Evolutionary conservation across 1,140 invertebrate genomes (phyloP).

Genomic region (Nilaparvata lugens): DNA sequence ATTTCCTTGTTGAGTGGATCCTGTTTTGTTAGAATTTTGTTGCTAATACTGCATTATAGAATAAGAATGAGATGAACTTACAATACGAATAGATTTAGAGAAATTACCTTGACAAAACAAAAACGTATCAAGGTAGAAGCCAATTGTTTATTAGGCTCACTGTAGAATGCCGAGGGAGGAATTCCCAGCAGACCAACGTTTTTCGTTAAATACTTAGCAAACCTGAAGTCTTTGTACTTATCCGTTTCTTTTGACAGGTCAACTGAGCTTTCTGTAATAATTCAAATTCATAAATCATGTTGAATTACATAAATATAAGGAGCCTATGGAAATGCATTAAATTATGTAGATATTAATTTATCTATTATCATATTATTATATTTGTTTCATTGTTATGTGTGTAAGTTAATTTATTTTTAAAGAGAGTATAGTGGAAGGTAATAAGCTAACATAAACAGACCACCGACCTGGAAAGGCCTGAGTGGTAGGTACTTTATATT

Average conservation of each 20-base stretch:
- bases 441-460: too few relatives aligned
- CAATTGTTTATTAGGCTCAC: slow-evolving; percentile 65
- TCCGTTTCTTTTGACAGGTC: slow-evolving; percentile 54
- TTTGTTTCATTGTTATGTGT: too few relatives aligned
- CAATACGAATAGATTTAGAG: not conserved
- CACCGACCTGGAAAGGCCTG: too few relatives aligned
- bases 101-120: slow-evolving; percentile 84
- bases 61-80: slow-evolving; percentile 2
- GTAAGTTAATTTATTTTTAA: too few relatives aligned
- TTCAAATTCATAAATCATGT: not conserved
- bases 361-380: too few relatives aligned
- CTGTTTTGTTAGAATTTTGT: slow-evolving; percentile 11
- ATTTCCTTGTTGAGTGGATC: slow-evolving; percentile 1
- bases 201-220: slow-evolving; percentile 92
- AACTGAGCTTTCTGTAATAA: slow-evolving; percentile 7
- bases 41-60: slow-evolving; percentile 6
- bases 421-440: too few relatives aligned
- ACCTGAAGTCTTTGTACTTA: slow-evolving; percentile 74
- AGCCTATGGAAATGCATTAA: too few relatives aligned
- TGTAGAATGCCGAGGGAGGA: slow-evolving; percentile 91
- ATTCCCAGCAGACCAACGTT: slow-evolving; percentile 89
- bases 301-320: too few relatives aligned
- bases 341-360: too few relatives aligned
- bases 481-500: too few relatives aligned
- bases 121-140: slow-evolving; percentile 83